These are phyloP conservation scores for Heterocephalus glaber DNA, from an alignment of 2,113 vertebrate species.

Conservation along the genomic window DNA sequence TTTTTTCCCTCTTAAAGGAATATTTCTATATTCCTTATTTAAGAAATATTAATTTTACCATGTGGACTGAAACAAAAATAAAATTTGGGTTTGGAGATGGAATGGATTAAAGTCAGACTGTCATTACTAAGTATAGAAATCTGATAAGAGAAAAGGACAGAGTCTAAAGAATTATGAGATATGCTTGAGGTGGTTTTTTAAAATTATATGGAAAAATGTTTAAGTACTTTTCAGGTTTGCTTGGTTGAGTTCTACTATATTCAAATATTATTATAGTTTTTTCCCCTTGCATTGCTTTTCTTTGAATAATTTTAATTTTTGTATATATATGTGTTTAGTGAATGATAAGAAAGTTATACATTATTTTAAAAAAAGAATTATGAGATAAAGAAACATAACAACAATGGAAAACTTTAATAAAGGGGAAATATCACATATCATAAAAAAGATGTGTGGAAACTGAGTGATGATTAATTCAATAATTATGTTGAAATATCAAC, in stretches of 20 bases:
- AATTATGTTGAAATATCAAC: conserved; percentile 22
- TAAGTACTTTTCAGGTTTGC: no score
- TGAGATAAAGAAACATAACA: background rate
- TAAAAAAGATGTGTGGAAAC: conserved; percentile 11
- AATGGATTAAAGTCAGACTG: background rate
- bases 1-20: background rate
- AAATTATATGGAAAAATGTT: no score
- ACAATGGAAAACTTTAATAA: background rate
- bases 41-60: conserved; percentile 52
- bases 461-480: background rate
- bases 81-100: background rate
- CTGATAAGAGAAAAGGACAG: background rate
- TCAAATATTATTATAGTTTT: no score
- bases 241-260: no score
- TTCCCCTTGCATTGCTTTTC: no score
- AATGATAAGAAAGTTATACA: no score
- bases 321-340: no score
- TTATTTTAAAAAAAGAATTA: no score
- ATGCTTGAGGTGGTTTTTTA: no score
- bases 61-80: background rate
- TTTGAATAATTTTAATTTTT: no score
- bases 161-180: background rate
- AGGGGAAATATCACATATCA: background rate
- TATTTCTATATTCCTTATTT: background rate
- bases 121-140: background rate